Evolutionary conservation across 2,888 invertebrate genomes (phyloP).

Genomic region (Drosophila lacicola): DNA sequence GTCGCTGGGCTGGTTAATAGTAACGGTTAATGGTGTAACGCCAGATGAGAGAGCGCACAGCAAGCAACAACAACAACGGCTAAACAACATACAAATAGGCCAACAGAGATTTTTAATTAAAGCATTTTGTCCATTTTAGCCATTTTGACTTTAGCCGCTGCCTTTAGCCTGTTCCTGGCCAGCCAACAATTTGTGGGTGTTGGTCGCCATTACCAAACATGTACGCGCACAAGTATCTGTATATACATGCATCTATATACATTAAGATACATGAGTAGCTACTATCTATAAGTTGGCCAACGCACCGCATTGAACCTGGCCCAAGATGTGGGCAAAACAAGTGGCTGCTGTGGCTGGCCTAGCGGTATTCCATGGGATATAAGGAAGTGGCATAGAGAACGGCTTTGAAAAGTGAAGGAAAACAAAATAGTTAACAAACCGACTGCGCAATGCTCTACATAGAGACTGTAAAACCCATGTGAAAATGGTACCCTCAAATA

Average conservation of each 20-base stretch:
- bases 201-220: conserved; percentile 45
- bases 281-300: conserved; percentile 46
- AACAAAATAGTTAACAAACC: neutral
- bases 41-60: conserved; percentile 44
- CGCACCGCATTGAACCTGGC: conserved; percentile 44
- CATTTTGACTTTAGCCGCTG: neutral
- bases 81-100: conserved; percentile 65
- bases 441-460: no score
- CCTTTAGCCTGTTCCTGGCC: conserved; percentile 40
- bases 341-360: conserved; percentile 26
- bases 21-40: conserved; percentile 74
- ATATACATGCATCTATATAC: neutral
- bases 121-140: conserved; percentile 67
- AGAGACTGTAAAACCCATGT: no score
- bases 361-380: conserved; percentile 6
- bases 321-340: conserved; percentile 35
- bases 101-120: conserved; percentile 77
- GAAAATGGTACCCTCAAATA: no score
- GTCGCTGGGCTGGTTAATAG: conserved; percentile 59
- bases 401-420: neutral
- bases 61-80: conserved; percentile 15
- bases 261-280: conserved; percentile 3
- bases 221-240: conserved; percentile 26
- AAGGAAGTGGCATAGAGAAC: neutral
- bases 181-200: conserved; percentile 57